phyloP scores from a whole-genome alignment of 2,797 vertebrate species.

The Aplochiton taeniatus region DNA sequence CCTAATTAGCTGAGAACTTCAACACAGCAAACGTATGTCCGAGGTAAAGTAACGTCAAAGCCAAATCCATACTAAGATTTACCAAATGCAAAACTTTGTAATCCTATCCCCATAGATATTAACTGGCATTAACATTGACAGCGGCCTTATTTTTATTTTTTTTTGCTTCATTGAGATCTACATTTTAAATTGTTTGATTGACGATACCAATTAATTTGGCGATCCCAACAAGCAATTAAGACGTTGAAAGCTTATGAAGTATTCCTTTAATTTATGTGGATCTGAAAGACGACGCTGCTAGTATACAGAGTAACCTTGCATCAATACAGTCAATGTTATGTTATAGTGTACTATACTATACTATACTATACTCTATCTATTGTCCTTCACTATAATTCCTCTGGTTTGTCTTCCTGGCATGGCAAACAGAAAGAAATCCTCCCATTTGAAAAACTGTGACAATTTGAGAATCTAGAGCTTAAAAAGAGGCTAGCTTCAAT shows the following conservation, averaged over 20 bases:
- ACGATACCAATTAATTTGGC: too few species aligned
- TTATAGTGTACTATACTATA: too few species aligned
- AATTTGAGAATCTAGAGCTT: constrained; percentile 14
- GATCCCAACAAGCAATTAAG: too few species aligned
- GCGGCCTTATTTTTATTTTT: not conserved
- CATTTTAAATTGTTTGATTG: too few species aligned
- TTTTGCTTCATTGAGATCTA: too few species aligned
- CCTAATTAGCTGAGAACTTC: not conserved
- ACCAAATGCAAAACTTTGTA: not conserved
- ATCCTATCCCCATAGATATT: not conserved
- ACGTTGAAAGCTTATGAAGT: too few species aligned
- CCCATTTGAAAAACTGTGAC: constrained; percentile 25
- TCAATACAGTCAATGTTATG: too few species aligned
- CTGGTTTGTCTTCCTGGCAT: constrained; percentile 40
- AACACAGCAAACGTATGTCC: not conserved
- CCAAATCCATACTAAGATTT: not conserved
- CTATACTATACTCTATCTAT: not conserved
- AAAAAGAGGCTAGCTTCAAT: not conserved
- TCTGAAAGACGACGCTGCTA: too few species aligned
- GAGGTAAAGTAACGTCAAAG: not conserved
- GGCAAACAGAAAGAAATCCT: constrained; percentile 19
- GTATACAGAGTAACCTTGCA: too few species aligned
- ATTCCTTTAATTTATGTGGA: too few species aligned
- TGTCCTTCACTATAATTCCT: constrained; percentile 45
- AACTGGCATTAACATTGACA: not conserved